Percentiles rank a stretch among this genome's conserved stretches.
Evolutionary conservation across 2,797 vertebrate species (phyloP).

Genomic region (Acanthopagrus latus): DNA sequence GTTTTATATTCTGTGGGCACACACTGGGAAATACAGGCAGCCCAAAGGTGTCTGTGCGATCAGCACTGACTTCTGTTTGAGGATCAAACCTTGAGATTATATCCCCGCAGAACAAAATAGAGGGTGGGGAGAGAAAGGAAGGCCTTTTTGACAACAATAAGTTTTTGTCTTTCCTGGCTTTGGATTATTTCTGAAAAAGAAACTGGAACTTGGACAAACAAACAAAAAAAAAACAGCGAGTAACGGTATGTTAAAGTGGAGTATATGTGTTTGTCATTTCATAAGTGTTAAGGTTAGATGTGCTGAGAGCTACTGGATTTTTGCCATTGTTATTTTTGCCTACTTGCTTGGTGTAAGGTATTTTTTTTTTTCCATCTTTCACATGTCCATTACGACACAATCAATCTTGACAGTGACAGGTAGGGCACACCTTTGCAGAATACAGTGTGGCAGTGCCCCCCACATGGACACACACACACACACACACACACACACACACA

Average conservation of each 20-base stretch:
- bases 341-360: conserved; percentile 21
- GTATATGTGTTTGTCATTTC: not conserved
- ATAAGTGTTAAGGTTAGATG: conserved; percentile 1
- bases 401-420: conserved; percentile 66
- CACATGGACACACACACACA: not conserved
- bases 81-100: conserved; percentile 67
- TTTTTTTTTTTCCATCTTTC: conserved; percentile 61
- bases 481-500: conserved; percentile 6
- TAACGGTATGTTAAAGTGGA: not conserved
- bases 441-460: conserved; percentile 26
- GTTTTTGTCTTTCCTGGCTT: conserved; percentile 6
- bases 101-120: conserved; percentile 41
- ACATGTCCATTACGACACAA: conserved; percentile 70
- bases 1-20: conserved; percentile 65
- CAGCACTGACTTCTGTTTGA: conserved; percentile 61
- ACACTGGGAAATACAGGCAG: conserved; percentile 41
- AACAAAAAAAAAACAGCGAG: not conserved
- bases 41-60: conserved; percentile 60
- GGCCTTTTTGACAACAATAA: not conserved
- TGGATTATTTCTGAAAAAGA: conserved; percentile 14
- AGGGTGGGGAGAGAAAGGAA: not conserved
- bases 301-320: conserved; percentile 37
- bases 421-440: conserved; percentile 47
- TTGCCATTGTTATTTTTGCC: conserved; percentile 28
- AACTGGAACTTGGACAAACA: not conserved